Evolutionary conservation across 2,113 vertebrate species (phyloP).

Genomic region (Candoia aspera): DNA sequence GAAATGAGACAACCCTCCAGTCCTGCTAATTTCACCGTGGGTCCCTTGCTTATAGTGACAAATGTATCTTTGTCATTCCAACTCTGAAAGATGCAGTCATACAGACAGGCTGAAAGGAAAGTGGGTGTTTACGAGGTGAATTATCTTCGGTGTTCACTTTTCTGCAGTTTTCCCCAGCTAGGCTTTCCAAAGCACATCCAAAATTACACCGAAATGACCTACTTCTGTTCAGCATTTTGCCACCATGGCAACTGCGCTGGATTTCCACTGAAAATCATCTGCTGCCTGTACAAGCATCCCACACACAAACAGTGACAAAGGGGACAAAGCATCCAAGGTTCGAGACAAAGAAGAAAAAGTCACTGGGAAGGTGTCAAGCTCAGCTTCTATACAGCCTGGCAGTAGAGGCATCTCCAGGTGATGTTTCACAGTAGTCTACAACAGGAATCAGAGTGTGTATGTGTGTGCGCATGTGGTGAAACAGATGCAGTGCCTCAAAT

Average conservation of each 20-base stretch:
- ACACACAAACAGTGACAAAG: constrained; percentile 49
- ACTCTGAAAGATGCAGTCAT: rapidly evolving
- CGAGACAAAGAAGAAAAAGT: not conserved
- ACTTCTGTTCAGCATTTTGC: constrained; percentile 50
- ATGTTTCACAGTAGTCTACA: not conserved
- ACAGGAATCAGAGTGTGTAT: not conserved
- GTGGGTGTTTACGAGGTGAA: rapidly evolving
- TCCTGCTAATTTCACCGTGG: not conserved
- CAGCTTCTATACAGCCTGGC: constrained; percentile 14
- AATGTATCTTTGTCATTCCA: not conserved
- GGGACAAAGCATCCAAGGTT: not conserved
- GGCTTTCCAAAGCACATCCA: rapidly evolving
- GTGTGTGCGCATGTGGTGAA: not conserved
- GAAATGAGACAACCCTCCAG: rapidly evolving
- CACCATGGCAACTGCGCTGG: constrained; percentile 65
- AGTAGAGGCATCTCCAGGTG: not conserved
- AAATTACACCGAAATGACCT: constrained; percentile 33
- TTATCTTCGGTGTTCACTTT: not conserved
- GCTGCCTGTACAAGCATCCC: constrained; percentile 37
- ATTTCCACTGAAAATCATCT: constrained; percentile 64
- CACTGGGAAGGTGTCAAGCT: constrained; percentile 1
- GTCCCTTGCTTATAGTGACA: not conserved
- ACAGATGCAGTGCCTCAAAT: not conserved
- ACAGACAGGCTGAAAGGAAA: rapidly evolving
- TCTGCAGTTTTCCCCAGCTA: not conserved